Percentiles rank a stretch among this genome's conserved stretches.
These are phyloP conservation scores for Hydrozoanthus gracilis DNA, from an alignment of 92 coral and sea anemone species.

Conservation along the genomic window DNA sequence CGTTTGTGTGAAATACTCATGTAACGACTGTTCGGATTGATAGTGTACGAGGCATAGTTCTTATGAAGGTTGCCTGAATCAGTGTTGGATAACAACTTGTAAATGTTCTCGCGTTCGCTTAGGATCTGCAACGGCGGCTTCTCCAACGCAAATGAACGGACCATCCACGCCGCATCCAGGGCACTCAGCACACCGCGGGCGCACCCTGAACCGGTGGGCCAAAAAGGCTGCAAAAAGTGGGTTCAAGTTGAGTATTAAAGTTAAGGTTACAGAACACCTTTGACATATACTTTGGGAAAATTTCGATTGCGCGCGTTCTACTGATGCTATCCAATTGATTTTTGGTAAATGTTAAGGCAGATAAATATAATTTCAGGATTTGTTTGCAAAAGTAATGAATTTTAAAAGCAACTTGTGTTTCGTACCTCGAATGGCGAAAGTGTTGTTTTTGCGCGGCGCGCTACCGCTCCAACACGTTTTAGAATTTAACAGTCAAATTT, in stretches of 20 bases:
- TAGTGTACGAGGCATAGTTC: conserved; percentile 85
- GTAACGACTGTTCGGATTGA: conserved; percentile 90
- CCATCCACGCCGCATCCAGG: conserved; percentile 99
- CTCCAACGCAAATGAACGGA: conserved; percentile 92
- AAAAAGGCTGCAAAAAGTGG: conserved; percentile 79
- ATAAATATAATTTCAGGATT: no score
- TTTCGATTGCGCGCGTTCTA: no score
- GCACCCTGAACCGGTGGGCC: conserved; percentile 99
- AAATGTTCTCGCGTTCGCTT: conserved; percentile 95
- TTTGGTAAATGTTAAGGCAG: no score
- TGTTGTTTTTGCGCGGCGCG: no score
- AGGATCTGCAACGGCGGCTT: conserved; percentile 94
- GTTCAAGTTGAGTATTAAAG: neutral
- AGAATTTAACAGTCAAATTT: no score
- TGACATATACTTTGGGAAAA: no score
- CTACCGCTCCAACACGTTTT: no score
- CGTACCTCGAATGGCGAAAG: no score
- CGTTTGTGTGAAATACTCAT: conserved; percentile 83
- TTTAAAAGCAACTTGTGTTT: no score
- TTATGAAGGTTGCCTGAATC: conserved; percentile 83
- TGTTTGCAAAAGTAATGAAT: no score
- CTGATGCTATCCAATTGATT: no score
- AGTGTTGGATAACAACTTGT: conserved; percentile 89
- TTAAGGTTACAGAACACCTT: neutral
- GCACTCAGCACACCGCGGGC: conserved; percentile 99